Conservation (phyloP, 2,797 vertebrate genomes). For the Lophotriccus pileatus region DNA sequence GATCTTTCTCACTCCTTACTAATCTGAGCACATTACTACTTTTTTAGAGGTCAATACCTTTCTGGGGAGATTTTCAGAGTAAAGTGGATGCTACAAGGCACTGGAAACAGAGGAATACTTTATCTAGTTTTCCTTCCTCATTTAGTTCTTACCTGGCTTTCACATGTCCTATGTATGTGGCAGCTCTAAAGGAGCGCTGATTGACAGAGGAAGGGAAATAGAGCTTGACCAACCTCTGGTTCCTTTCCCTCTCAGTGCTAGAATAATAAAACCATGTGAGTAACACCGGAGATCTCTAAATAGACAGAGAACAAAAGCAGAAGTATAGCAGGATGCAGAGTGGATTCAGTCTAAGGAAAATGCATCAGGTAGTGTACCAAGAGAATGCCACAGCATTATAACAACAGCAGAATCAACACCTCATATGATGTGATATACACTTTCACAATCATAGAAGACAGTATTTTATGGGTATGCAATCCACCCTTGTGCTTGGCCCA, state of each 20-base stretch:
- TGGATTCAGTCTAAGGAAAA: background rate
- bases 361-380: background rate
- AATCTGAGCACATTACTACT: background rate
- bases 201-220: background rate
- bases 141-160: background rate
- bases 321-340: background rate
- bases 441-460: background rate
- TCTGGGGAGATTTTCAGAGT: background rate
- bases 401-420: background rate
- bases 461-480: background rate
- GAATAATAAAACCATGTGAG: background rate
- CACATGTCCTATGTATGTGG: background rate
- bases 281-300: background rate
- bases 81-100: background rate
- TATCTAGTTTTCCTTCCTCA: background rate
- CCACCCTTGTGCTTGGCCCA: background rate
- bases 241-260: background rate
- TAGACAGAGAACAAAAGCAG: background rate
- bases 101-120: background rate
- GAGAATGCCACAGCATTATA: background rate
- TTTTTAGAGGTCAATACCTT: background rate
- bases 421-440: background rate
- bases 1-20: background rate
- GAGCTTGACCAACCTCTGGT: background rate
- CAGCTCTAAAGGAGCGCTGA: background rate